Evolutionary conservation across 2,797 vertebrate species (phyloP), one percentile per base, ranked within the genome.

Genomic region (Acipenser transmontanus): DNA sequence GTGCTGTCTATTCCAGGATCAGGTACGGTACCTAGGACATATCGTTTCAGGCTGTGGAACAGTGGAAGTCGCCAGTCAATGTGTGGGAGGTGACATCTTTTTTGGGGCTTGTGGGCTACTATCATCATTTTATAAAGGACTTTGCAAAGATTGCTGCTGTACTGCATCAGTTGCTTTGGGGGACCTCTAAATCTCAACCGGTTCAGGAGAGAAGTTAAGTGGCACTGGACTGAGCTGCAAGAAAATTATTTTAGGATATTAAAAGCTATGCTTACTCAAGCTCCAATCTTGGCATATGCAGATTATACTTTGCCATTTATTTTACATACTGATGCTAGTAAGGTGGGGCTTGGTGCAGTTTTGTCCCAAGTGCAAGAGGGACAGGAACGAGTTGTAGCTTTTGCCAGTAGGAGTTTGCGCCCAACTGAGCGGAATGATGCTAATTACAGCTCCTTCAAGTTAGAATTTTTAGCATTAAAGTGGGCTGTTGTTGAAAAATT

Each of bases 401-500:
- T 47, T 49, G 63, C 11, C 4, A 65, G 63, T 49, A 3, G 63
- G 1, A 14, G 47, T 51, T 12, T 65, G 8, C 9, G 1, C 10
- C 63, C 63, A 7, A 65, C 8, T 65, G 63, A 65, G 34, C 1
- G 63, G 34, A 65, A 65, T 51, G 48, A 47, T 1, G 1, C 6
- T 1, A 65, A 65, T 20, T 48, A 65, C 49, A 61, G 63, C 49
- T 49, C 47, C 1, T 49, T 65, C 4, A 65, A 65, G 49, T 51
- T 65, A n/a, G 63, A 65, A 60, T n/a, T 65, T 49, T 14, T 65
- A 12, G 47, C 63, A 10, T 20, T 65, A 7, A 65, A 65, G 12
- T 65, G 63, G 63, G 63, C 51, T 54, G n/a, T 54, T 8, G 12
- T n/a, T 54, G 51, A 54, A 54, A 54, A 54, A 54, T 54, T 54